Percentiles rank a stretch among this genome's conserved stretches.
Conservation (phyloP, 2,888 invertebrate species). For the Metellina segmentata region DNA sequence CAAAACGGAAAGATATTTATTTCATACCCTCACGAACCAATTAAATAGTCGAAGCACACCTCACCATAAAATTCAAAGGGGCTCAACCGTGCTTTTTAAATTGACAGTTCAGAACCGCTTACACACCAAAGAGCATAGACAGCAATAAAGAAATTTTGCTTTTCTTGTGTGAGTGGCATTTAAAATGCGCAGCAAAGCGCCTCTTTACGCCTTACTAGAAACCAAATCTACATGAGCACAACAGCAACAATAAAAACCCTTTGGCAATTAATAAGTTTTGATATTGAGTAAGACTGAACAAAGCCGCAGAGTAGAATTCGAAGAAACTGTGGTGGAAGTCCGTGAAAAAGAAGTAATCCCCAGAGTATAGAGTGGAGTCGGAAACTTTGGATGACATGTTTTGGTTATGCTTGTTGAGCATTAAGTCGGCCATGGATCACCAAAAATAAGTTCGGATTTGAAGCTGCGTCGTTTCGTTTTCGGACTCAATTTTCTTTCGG, state of each 20-base stretch:
- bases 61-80: neutral
- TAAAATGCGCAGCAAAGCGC: constrained; percentile 4
- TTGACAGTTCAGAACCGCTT: neutral
- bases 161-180: neutral
- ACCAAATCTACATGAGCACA: neutral
- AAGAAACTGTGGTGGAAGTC: constrained; percentile 12
- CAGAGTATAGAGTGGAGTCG: constrained; percentile 2
- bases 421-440: constrained; percentile 28
- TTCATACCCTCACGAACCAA: neutral
- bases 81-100: neutral
- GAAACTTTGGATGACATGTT: constrained; percentile 39
- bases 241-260: constrained; percentile 34
- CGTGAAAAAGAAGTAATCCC: constrained; percentile 1
- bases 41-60: neutral
- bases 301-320: neutral
- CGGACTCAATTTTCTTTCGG: neutral
- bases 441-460: constrained; percentile 33
- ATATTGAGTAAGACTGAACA: constrained; percentile 26
- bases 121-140: neutral
- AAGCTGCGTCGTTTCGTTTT: neutral
- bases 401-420: constrained; percentile 46
- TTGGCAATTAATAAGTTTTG: constrained; percentile 52
- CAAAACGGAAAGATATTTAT: neutral
- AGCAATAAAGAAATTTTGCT: too few relatives aligned
- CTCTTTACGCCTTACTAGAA: neutral